Percentiles rank a stretch among this genome's conserved stretches.
phyloP scores from a whole-genome alignment of 2,888 invertebrate species.

The Dorcus hopei region DNA sequence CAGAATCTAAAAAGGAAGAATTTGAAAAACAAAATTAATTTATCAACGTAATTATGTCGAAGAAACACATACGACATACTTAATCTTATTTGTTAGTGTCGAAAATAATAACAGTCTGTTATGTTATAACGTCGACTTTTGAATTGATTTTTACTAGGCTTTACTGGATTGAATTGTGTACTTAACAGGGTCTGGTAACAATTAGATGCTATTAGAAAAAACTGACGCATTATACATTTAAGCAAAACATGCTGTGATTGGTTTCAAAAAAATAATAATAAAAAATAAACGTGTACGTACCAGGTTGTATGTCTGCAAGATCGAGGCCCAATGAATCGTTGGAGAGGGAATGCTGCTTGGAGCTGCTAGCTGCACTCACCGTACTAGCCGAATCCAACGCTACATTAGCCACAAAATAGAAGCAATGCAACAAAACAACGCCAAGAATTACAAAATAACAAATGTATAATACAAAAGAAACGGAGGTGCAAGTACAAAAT shows the following conservation, averaged over 20 bases:
- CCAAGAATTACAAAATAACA: constrained; percentile 17
- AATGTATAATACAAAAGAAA: constrained; percentile 11
- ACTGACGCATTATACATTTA: no score
- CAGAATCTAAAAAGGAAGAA: constrained; percentile 62
- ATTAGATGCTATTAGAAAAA: no score
- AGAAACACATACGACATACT: no score
- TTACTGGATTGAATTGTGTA: no score
- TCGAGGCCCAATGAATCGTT: constrained; percentile 32
- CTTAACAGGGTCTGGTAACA: no score
- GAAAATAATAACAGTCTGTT: no score
- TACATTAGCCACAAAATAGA: constrained; percentile 39
- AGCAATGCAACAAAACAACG: constrained; percentile 27
- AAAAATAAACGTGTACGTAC: constrained; percentile 39
- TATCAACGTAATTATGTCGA: not conserved
- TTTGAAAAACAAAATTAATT: no score
- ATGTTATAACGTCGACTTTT: no score
- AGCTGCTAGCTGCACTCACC: constrained; percentile 49
- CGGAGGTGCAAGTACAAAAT: constrained; percentile 1
- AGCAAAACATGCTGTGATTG: no score
- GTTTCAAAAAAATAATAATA: no score
- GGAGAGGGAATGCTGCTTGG: constrained; percentile 20
- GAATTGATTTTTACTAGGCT: no score
- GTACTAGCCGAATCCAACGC: constrained; percentile 51
- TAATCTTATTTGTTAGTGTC: no score
- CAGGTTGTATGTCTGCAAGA: constrained; percentile 45